A percentile compares a stretch with the other conserved stretches of the same genome.
Conservation (phyloP, 2,888 invertebrate species). For the Lysandra coridon region DNA sequence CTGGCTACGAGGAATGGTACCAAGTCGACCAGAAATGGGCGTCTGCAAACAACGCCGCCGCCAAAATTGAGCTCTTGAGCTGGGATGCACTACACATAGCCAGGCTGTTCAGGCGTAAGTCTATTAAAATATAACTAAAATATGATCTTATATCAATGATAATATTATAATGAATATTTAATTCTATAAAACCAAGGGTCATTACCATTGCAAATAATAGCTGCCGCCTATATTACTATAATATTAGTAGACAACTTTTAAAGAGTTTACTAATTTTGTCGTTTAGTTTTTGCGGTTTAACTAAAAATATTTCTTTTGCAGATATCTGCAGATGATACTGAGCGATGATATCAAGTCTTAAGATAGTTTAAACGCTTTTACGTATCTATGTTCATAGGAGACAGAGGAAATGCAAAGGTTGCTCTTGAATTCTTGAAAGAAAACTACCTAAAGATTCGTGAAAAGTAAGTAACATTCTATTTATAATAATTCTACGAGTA, state of each 20-base stretch:
- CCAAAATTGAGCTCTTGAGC: constrained; percentile 67
- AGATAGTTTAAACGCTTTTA: constrained; percentile 66
- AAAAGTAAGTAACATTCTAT: constrained; percentile 51
- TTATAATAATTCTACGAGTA: background rate
- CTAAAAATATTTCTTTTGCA: constrained; percentile 40
- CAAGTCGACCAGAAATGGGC: constrained; percentile 64
- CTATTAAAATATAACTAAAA: too few relatives aligned
- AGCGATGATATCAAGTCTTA: constrained; percentile 64
- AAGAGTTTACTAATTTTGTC: too few relatives aligned
- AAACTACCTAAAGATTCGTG: constrained; percentile 52
- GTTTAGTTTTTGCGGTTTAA: too few relatives aligned
- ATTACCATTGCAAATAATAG: too few relatives aligned
- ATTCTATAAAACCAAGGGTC: too few relatives aligned
- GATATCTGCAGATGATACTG: constrained; percentile 60
- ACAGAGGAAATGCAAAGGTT: constrained; percentile 56
- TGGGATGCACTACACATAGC: constrained; percentile 72
- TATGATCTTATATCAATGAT: too few relatives aligned
- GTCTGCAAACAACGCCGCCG: constrained; percentile 66
- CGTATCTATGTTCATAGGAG: constrained; percentile 62
- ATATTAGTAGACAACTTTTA: too few relatives aligned
- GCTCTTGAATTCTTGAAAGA: constrained; percentile 60
- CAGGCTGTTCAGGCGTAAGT: constrained; percentile 61
- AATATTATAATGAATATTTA: too few relatives aligned
- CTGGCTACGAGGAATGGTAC: constrained; percentile 82
- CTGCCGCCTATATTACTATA: too few relatives aligned